Evolutionary conservation across 2,113 vertebrate genomes (phyloP).

Genomic region (Setophaga petechia): DNA sequence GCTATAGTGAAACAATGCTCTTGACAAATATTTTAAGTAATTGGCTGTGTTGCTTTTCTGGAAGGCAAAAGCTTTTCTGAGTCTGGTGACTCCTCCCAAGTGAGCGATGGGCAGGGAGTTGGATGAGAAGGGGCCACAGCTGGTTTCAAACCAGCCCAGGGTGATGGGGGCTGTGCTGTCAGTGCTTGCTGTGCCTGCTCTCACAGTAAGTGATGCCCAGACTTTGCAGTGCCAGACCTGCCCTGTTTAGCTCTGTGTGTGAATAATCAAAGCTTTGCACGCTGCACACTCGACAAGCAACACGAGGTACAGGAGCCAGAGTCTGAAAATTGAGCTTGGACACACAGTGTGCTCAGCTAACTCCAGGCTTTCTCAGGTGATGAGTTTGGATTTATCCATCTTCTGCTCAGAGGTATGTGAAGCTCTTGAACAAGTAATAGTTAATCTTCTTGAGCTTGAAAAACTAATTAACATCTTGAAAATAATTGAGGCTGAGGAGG

Average conservation of each 20-base stretch:
- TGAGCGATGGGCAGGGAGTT: neutral
- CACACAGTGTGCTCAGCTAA: neutral
- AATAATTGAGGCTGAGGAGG: neutral
- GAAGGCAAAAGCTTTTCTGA: constrained; percentile 7
- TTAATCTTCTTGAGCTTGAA: neutral
- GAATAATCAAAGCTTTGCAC: neutral
- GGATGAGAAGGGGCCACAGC: neutral
- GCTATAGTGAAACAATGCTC: constrained; percentile 30
- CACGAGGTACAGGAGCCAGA: neutral
- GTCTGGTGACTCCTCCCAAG: neutral
- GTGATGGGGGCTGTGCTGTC: neutral
- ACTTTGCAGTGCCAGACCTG: neutral
- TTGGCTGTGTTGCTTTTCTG: constrained; percentile 23
- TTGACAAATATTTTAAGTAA: constrained; percentile 37
- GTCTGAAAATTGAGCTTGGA: neutral
- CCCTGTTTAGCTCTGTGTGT: neutral
- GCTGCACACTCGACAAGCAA: neutral
- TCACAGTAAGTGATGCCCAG: neutral
- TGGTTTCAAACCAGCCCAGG: neutral
- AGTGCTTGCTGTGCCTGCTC: neutral
- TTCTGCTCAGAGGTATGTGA: constrained; percentile 34
- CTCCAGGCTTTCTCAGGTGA: constrained; percentile 11
- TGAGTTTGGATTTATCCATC: constrained; percentile 6
- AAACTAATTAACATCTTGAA: neutral
- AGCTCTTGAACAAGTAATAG: neutral